Evolutionary conservation across 64 coral and sea anemone genomes (phyloP).

Genomic region (Montipora sp.): DNA sequence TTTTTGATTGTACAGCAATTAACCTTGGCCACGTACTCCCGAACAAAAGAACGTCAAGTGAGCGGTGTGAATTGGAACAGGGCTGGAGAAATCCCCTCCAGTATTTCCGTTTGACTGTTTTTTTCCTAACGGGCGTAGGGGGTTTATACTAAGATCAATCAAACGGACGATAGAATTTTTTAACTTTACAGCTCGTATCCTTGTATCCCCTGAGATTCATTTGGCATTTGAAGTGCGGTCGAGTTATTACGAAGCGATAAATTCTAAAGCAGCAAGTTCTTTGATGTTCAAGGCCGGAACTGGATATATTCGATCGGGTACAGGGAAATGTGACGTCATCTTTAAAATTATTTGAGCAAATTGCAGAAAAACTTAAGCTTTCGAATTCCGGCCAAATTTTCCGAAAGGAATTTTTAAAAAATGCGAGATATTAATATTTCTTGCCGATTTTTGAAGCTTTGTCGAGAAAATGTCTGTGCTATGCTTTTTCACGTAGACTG

Average conservation of each 20-base stretch:
- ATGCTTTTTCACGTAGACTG: constrained; percentile 9
- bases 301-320: too few relatives aligned
- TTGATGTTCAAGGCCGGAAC: too few relatives aligned
- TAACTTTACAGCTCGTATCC: too few relatives aligned
- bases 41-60: too few relatives aligned
- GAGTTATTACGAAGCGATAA: too few relatives aligned
- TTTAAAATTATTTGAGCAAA: neutral
- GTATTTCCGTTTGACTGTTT: neutral
- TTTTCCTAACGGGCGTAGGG: too few relatives aligned
- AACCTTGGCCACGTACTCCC: too few relatives aligned
- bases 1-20: too few relatives aligned
- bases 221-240: neutral
- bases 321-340: neutral
- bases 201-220: neutral
- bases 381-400: neutral
- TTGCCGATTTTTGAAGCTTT: neutral
- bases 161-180: neutral
- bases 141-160: neutral
- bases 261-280: too few relatives aligned
- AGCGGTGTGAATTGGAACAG: neutral
- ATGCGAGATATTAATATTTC: neutral
- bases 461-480: neutral
- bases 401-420: neutral
- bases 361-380: too few relatives aligned
- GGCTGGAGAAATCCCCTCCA: neutral